These are phyloP conservation scores for Hedya salicella DNA, from an alignment of 2,888 invertebrate genomes.

Conservation along the genomic window DNA sequence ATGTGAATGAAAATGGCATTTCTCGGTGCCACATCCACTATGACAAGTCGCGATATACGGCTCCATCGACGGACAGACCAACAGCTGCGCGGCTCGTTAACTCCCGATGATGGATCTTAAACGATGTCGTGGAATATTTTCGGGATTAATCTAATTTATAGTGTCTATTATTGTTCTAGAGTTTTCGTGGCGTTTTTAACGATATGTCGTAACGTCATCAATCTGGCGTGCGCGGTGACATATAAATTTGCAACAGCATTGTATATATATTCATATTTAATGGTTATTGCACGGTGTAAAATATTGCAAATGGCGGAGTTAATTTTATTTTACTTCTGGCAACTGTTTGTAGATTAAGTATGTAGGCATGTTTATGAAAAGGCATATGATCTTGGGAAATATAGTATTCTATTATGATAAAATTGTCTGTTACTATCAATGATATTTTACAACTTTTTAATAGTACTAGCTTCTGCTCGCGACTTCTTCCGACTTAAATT, in stretches of 20 bases:
- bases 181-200: conserved; percentile 25
- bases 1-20: no score
- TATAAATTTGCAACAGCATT: conserved; percentile 20
- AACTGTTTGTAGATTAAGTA: no score
- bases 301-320: not conserved
- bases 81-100: conserved; percentile 81
- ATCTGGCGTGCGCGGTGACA: conserved; percentile 20
- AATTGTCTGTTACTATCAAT: no score
- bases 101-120: conserved; percentile 79
- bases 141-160: conserved; percentile 52
- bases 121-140: conserved; percentile 58
- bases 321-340: not conserved
- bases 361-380: no score
- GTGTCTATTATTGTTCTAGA: conserved; percentile 45
- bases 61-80: conserved; percentile 74
- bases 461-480: no score
- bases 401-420: no score
- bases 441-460: no score
- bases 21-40: conserved; percentile 17
- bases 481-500: no score
- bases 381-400: no score
- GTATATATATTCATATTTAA: conserved; percentile 15
- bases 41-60: conserved; percentile 68
- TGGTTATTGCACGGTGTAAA: not conserved
- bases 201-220: conserved; percentile 18